phyloP scores from a whole-genome alignment of 2,113 vertebrate species.

The Coturnix japonica region DNA sequence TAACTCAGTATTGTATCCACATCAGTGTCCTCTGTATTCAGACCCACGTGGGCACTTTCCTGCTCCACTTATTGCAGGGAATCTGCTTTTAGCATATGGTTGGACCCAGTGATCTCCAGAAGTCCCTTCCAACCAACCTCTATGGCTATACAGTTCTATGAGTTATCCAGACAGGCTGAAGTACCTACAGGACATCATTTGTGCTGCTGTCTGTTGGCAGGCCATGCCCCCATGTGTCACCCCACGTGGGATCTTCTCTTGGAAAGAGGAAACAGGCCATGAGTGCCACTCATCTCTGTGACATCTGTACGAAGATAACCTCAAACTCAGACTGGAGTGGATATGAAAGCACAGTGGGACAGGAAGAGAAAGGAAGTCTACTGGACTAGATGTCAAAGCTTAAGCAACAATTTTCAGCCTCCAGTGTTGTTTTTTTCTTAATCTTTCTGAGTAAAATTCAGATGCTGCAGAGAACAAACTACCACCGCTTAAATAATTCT shows the following conservation, averaged over 20 bases:
- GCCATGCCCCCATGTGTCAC: not conserved
- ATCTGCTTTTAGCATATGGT: too few species aligned
- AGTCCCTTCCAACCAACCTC: too few species aligned
- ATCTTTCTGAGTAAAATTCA: not conserved
- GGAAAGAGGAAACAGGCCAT: not conserved
- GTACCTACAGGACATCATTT: not conserved
- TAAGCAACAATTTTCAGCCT: not conserved
- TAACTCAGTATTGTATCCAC: not conserved
- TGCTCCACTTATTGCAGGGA: too few species aligned
- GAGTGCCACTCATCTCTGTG: not conserved
- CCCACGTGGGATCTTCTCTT: fast-evolving
- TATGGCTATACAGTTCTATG: not conserved
- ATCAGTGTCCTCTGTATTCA: not conserved
- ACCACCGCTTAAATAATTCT: not conserved
- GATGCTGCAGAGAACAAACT: not conserved
- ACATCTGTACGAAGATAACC: not conserved
- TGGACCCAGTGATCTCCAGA: too few species aligned
- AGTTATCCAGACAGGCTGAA: not conserved
- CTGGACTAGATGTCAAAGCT: not conserved
- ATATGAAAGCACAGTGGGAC: not conserved
- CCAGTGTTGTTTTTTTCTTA: not conserved
- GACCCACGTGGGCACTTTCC: too few species aligned
- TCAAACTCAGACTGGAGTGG: not conserved
- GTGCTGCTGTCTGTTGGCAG: not conserved
- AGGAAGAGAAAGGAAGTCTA: not conserved